Evolutionary conservation across 37 sponge, comb jelly and placozoan species (phyloP).

Genomic region (Agelas oroides): DNA sequence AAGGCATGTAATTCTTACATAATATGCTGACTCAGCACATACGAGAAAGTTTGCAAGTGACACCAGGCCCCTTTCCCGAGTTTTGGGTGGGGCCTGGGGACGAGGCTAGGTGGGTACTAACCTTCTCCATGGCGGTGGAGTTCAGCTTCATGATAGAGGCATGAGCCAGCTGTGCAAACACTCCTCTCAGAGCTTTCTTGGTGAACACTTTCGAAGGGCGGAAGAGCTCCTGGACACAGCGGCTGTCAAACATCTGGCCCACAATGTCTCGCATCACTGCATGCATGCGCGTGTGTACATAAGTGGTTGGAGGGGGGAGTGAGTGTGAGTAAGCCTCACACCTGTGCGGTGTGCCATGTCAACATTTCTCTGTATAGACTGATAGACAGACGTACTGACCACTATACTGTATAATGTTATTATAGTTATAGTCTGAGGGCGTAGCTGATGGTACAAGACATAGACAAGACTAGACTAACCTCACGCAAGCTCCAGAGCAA

Average conservation of each 20-base stretch:
- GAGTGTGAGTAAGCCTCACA: not conserved
- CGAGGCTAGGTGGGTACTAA: not conserved
- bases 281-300: not conserved
- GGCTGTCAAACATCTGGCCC: slow-evolving; percentile 73
- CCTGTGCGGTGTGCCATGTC: not conserved
- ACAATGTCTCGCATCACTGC: slow-evolving; percentile 89
- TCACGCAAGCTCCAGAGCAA: too few species aligned
- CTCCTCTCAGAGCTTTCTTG: slow-evolving; percentile 62
- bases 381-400: too few species aligned
- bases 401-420: too few species aligned
- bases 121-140: slow-evolving; percentile 87
- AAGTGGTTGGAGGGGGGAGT: not conserved
- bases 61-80: too few species aligned
- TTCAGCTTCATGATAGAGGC: slow-evolving; percentile 96
- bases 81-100: too few species aligned
- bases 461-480: too few species aligned
- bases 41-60: too few species aligned
- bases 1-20: too few species aligned
- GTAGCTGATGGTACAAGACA: too few species aligned
- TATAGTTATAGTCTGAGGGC: too few species aligned
- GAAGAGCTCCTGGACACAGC: slow-evolving; percentile 83
- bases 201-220: slow-evolving; percentile 72
- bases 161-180: slow-evolving; percentile 90
- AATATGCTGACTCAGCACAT: too few species aligned
- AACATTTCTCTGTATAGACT: too few species aligned